Evolutionary conservation across 2,113 vertebrate genomes (phyloP).

Genomic region (Catharus bicknelli): DNA sequence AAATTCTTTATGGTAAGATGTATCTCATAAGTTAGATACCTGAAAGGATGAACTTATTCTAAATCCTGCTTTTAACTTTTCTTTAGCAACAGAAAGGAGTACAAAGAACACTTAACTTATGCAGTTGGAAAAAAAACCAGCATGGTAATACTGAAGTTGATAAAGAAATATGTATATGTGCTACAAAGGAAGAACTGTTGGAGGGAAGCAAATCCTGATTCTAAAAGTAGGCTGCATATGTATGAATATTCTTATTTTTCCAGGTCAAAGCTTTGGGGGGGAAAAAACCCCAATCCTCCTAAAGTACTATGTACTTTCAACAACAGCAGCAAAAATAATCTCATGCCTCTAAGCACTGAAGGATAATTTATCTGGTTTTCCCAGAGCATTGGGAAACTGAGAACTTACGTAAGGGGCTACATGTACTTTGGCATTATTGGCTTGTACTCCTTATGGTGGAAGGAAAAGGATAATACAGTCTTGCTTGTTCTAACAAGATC

Average conservation of each 20-base stretch:
- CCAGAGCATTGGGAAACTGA: neutral
- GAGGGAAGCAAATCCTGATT: neutral
- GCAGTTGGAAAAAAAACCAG: neutral
- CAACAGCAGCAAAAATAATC: neutral
- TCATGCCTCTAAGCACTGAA: neutral
- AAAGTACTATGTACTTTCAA: neutral
- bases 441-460: neutral
- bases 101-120: neutral
- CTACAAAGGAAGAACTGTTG: neutral
- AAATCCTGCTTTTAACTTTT: neutral
- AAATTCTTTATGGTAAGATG: neutral
- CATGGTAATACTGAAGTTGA: neutral
- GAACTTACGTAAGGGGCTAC: neutral
- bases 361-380: neutral
- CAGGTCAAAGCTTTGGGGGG: neutral
- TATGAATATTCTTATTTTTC: neutral
- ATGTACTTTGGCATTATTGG: neutral
- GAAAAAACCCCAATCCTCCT: fast-evolving
- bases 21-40: neutral
- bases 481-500: constrained; percentile 11
- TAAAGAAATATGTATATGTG: neutral
- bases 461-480: neutral
- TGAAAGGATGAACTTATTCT: neutral
- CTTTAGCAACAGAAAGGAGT: neutral
- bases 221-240: neutral